Evolutionary conservation across 2,888 invertebrate genomes (phyloP).

Genomic region (Megalurothrips usitatus): DNA sequence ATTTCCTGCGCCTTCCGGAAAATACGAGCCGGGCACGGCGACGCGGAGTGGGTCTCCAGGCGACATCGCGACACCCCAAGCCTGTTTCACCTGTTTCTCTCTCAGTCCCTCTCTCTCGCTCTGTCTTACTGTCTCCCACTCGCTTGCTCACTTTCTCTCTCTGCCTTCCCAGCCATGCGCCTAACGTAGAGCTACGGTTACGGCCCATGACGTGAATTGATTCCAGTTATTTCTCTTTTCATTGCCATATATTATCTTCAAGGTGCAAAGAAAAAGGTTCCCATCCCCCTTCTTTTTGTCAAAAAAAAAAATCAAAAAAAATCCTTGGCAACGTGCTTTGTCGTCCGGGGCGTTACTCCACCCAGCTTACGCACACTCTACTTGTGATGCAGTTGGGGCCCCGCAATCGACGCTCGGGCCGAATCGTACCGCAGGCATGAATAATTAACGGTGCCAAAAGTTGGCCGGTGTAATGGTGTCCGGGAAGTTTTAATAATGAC

Average conservation of each 20-base stretch:
- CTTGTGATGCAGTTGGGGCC: too few relatives aligned
- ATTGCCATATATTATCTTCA: neutral
- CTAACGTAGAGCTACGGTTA: too few relatives aligned
- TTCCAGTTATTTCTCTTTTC: too few relatives aligned
- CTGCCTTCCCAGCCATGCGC: neutral
- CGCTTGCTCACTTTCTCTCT: neutral
- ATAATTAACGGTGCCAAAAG: neutral
- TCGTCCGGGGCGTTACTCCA: too few relatives aligned
- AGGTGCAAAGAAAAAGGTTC: too few relatives aligned
- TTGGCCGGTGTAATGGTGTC: neutral
- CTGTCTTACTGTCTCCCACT: neutral
- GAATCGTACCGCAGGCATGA: neutral
- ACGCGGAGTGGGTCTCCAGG: neutral
- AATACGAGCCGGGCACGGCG: neutral
- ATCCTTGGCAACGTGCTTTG: too few relatives aligned
- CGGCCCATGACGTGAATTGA: too few relatives aligned
- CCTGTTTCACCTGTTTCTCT: neutral
- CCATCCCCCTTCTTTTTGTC: too few relatives aligned
- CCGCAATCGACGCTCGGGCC: neutral
- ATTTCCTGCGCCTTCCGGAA: neutral
- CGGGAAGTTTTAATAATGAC: constrained; percentile 1
- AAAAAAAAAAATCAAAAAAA: too few relatives aligned
- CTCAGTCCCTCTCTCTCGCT: neutral
- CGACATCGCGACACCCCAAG: too few relatives aligned
- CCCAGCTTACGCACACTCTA: too few relatives aligned